A percentile compares a stretch with the other conserved stretches of the same genome.
These are phyloP conservation scores for Tokudaia tokunoshimensis DNA, from an alignment of 2,797 vertebrate genomes.

Conservation along the genomic window DNA sequence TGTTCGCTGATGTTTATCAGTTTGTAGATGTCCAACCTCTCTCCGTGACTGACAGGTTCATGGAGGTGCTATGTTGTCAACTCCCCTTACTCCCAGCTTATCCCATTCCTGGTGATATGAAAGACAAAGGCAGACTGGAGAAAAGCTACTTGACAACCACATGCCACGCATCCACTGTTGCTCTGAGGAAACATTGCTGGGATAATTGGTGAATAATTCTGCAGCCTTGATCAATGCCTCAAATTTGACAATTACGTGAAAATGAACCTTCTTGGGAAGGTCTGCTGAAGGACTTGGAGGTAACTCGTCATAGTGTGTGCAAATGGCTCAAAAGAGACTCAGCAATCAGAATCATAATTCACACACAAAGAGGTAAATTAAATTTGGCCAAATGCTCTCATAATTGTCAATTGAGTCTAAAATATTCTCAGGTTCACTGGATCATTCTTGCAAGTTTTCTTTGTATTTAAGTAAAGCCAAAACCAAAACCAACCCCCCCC, in stretches of 20 bases:
- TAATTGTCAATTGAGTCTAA: background rate
- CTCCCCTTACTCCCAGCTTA: background rate
- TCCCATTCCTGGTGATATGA: background rate
- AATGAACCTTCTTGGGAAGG: background rate
- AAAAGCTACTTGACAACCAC: too few relatives aligned
- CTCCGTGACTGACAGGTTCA: background rate
- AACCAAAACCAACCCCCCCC: background rate
- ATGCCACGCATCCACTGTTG: background rate
- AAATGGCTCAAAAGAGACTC: background rate
- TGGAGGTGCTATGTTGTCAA: background rate
- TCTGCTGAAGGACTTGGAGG: background rate
- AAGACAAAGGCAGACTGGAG: background rate
- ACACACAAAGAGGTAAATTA: background rate
- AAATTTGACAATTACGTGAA: background rate
- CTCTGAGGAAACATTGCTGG: background rate
- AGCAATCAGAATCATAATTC: background rate
- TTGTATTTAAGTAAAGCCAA: background rate
- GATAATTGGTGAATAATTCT: background rate
- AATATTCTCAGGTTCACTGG: background rate
- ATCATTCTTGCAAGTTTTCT: slow-evolving; percentile 34
- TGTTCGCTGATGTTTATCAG: background rate
- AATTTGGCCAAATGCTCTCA: background rate
- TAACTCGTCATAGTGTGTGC: background rate
- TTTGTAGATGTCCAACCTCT: background rate
- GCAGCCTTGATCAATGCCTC: background rate